Conservation (phyloP, 1,140 invertebrate species). For the Heliconius nattereri region DNA sequence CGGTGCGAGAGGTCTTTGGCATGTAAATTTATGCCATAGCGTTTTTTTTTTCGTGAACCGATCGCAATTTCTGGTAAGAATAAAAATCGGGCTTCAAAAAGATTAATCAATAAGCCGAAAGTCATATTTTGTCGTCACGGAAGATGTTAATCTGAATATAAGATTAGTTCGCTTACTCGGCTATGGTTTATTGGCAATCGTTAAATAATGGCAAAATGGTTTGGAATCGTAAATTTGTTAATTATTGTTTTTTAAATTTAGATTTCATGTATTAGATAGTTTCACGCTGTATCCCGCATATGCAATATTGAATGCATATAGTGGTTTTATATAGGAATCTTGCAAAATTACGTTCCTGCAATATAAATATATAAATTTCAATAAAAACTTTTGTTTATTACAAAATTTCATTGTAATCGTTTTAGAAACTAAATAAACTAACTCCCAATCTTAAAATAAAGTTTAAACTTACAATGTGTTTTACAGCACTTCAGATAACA, state of each 20-base stretch:
- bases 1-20: constrained; percentile 65
- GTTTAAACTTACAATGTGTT: constrained; percentile 8
- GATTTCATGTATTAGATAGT: no score
- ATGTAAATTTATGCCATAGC: constrained; percentile 77
- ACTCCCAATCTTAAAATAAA: neutral
- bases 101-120: constrained; percentile 54
- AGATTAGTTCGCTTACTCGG: constrained; percentile 25
- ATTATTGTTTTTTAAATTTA: neutral
- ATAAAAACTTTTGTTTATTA: no score
- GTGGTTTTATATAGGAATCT: no score
- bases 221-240: neutral
- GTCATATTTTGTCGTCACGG: constrained; percentile 66
- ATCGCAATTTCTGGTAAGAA: constrained; percentile 71
- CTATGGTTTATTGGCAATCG: neutral
- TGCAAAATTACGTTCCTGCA: no score
- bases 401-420: neutral
- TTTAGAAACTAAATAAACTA: neutral
- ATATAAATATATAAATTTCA: neutral
- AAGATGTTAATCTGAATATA: constrained; percentile 45
- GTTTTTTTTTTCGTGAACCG: constrained; percentile 72
- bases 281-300: no score
- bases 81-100: constrained; percentile 64
- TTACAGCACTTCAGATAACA: neutral
- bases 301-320: neutral
- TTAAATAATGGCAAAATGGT: constrained; percentile 1